phyloP scores from a whole-genome alignment of 2,888 invertebrate species.

The Balanococcus diminutus region DNA sequence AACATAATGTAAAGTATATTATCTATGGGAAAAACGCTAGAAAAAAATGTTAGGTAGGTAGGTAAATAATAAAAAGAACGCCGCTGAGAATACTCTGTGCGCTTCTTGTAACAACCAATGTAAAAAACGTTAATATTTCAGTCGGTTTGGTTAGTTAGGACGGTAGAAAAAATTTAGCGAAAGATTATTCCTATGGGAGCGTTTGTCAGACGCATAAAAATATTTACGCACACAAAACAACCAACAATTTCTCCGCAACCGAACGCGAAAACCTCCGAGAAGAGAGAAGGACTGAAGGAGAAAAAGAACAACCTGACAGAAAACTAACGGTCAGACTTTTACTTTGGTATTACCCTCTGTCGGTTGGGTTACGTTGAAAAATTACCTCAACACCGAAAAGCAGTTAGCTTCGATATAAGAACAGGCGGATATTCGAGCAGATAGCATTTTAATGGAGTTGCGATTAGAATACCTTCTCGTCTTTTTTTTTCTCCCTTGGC shows the following conservation, averaged over 20 bases:
- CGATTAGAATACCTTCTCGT: constrained; percentile 24
- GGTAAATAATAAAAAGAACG: not conserved
- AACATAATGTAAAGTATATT: too few relatives aligned
- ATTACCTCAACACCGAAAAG: constrained; percentile 27
- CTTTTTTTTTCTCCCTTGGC: not conserved
- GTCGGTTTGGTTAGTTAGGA: constrained; percentile 28
- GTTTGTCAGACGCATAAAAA: constrained; percentile 42
- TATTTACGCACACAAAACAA: constrained; percentile 21
- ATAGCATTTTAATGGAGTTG: constrained; percentile 25
- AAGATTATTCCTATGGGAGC: constrained; percentile 37
- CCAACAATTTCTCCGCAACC: not conserved
- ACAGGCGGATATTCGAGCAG: constrained; percentile 11
- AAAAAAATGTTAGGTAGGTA: not conserved
- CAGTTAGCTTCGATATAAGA: constrained; percentile 21
- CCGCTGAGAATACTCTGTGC: not conserved
- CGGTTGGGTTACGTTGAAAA: constrained; percentile 23
- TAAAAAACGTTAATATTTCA: constrained; percentile 31
- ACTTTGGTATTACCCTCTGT: constrained; percentile 1
- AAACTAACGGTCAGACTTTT: constrained; percentile 33
- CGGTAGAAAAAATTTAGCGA: constrained; percentile 32
- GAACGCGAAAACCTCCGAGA: not conserved
- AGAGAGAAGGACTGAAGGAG: not conserved
- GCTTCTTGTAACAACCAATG: not conserved
- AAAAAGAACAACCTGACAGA: constrained; percentile 35
- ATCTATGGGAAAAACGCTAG: not conserved